These are phyloP conservation scores for Drosophila putrida DNA, from an alignment of 2,888 invertebrate species.

Conservation along the genomic window DNA sequence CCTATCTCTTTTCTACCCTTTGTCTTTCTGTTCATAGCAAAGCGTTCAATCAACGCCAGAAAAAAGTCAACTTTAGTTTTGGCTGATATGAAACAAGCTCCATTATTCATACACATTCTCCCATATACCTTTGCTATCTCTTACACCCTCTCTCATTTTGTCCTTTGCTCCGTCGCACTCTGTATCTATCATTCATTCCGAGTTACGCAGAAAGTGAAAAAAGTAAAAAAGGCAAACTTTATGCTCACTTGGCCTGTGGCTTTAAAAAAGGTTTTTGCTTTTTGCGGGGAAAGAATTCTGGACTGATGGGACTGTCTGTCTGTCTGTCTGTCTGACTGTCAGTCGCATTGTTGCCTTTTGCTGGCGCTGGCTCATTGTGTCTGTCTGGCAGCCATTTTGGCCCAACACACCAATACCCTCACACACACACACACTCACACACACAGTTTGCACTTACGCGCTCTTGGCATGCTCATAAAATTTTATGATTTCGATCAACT, in stretches of 20 bases:
- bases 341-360: conserved; percentile 65
- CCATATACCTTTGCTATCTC: conserved; percentile 2
- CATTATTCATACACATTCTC: conserved; percentile 49
- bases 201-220: conserved; percentile 26
- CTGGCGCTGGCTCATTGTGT: conserved; percentile 42
- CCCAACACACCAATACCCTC: conserved; percentile 26
- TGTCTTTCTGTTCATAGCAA: conserved; percentile 3
- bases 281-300: conserved; percentile 8
- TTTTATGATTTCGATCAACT: conserved; percentile 83
- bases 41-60: conserved; percentile 58
- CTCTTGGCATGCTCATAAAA: conserved; percentile 78
- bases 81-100: conserved; percentile 57
- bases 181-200: conserved; percentile 43
- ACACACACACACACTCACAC: conserved; percentile 20
- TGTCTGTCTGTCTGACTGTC: conserved; percentile 28
- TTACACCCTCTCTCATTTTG: background rate
- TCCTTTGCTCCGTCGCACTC: background rate
- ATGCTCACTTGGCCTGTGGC: conserved; percentile 66
- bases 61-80: conserved; percentile 63
- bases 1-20: background rate
- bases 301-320: conserved; percentile 35
- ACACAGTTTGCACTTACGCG: conserved; percentile 59
- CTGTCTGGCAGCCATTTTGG: conserved; percentile 57
- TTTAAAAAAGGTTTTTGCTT: conserved; percentile 61
- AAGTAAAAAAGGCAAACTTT: conserved; percentile 49